phyloP scores from a whole-genome alignment of 2,797 vertebrate species.

The Xenops minutus region DNA sequence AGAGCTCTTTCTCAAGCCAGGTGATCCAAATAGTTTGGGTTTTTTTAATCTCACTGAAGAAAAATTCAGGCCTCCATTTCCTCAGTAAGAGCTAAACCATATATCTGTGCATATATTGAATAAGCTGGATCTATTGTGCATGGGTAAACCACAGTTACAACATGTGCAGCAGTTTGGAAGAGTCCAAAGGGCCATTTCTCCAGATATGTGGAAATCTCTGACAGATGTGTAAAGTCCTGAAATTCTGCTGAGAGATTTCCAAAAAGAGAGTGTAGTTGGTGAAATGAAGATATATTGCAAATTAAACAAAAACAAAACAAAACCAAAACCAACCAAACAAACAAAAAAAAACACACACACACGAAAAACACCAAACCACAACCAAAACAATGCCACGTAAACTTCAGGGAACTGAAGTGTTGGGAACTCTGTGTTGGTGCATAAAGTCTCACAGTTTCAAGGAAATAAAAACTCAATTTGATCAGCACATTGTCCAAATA shows the following conservation, averaged over 20 bases:
- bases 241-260: background rate
- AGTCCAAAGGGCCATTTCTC: background rate
- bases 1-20: background rate
- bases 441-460: background rate
- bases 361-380: too few relatives aligned
- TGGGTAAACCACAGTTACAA: background rate
- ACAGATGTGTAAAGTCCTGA: background rate
- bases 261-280: background rate
- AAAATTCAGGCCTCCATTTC: background rate
- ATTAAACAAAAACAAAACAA: background rate
- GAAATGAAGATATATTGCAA: background rate
- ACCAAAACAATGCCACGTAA: too few relatives aligned
- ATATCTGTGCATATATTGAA: background rate
- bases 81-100: background rate
- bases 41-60: background rate
- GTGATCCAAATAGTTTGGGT: background rate
- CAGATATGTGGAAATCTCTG: background rate
- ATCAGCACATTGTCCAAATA: background rate
- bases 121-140: background rate
- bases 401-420: background rate
- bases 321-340: too few relatives aligned
- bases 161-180: fast-evolving
- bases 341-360: too few relatives aligned
- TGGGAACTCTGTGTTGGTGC: background rate
- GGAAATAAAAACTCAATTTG: background rate